Evolutionary conservation across 2,113 vertebrate genomes (phyloP).

Genomic region (Pitta sordida): DNA sequence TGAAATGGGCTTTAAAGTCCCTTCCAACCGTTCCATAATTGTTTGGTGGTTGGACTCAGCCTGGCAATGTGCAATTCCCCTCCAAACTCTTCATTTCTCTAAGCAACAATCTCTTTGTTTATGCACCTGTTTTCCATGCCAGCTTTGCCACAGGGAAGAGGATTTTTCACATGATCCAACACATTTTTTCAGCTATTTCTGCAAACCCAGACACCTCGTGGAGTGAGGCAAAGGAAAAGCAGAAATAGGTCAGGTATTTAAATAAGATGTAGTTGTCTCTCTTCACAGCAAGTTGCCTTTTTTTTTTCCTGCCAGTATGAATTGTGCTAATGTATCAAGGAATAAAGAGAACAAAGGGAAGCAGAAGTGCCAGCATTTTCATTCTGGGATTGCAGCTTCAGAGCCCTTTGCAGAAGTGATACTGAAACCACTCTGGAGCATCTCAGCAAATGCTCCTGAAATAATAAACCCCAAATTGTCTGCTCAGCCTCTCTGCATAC

Average conservation of each 20-base stretch:
- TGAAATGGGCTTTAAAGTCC: fast-evolving
- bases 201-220: not conserved
- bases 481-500: not conserved
- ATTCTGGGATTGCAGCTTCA: not conserved
- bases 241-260: conserved; percentile 57
- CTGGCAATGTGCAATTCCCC: not conserved
- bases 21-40: not conserved
- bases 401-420: conserved; percentile 6
- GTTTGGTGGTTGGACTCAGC: not conserved
- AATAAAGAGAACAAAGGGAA: conserved; percentile 36
- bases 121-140: not conserved
- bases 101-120: not conserved
- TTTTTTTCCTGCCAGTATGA: not conserved
- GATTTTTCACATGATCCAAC: not conserved
- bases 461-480: not conserved
- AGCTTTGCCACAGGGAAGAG: not conserved
- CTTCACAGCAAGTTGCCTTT: conserved; percentile 35
- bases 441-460: not conserved
- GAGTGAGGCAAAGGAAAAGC: not conserved
- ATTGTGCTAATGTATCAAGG: not conserved
- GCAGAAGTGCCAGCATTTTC: not conserved
- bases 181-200: not conserved
- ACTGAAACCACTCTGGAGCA: not conserved
- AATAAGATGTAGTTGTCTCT: conserved; percentile 19
- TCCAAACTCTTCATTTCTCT: not conserved